Evolutionary conservation across 2,888 invertebrate genomes (phyloP).

Genomic region (Coremacera marginata): DNA sequence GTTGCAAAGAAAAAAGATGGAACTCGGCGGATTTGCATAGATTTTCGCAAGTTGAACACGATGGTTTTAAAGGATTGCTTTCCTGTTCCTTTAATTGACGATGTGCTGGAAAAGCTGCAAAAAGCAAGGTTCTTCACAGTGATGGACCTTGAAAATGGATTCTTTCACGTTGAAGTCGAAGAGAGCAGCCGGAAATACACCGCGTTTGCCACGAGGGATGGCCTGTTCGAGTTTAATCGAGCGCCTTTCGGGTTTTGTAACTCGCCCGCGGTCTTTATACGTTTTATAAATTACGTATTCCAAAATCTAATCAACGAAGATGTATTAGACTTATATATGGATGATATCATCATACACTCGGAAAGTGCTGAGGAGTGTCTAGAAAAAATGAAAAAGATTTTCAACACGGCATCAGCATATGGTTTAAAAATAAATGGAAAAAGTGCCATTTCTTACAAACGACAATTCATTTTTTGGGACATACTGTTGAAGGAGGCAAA

Average conservation of each 20-base stretch:
- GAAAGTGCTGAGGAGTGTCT: constrained; percentile 37
- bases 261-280: constrained; percentile 23
- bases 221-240: constrained; percentile 42
- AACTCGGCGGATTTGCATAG: constrained; percentile 56
- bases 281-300: constrained; percentile 42
- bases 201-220: constrained; percentile 39
- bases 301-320: constrained; percentile 36
- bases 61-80: constrained; percentile 59
- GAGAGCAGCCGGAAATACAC: constrained; percentile 37
- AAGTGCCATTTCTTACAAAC: constrained; percentile 42
- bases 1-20: constrained; percentile 42
- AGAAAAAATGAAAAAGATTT: constrained; percentile 26
- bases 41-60: constrained; percentile 64
- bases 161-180: constrained; percentile 42
- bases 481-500: constrained; percentile 13
- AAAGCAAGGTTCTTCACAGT: constrained; percentile 33
- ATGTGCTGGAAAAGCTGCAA: neutral
- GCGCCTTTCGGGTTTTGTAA: constrained; percentile 43
- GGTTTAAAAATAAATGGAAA: constrained; percentile 27
- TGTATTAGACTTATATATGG: constrained; percentile 44
- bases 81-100: constrained; percentile 51
- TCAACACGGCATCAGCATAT: constrained; percentile 23
- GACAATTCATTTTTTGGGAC: constrained; percentile 40
- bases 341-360: constrained; percentile 44
- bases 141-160: constrained; percentile 43